Base-by-base conservation (phyloP, 2,113 vertebrate genomes). In the Silurus glanis region DNA sequence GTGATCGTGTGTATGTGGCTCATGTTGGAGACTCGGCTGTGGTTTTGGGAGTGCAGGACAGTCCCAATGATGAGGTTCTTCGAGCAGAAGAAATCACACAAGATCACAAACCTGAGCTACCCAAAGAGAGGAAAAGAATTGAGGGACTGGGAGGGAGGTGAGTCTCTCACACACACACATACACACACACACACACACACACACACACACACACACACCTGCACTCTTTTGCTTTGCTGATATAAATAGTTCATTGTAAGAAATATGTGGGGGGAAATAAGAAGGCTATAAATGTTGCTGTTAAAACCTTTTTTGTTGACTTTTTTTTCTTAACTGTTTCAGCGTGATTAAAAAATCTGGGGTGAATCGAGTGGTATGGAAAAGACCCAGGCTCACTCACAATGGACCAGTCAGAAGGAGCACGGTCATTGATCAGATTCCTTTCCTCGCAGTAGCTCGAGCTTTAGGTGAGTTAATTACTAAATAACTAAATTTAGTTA, bases 321-420 rank as follows among this genome's bases (percentile, higher is more conserved):
- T 53, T 79, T 23, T 69, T 6, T 84, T 80, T 1, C 19, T 51
- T 49, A 6, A 56, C 8, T 81, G 62, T 59, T 82, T 51, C 88
- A 99, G 98, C 16, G 98, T 99, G 74, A 97, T 99, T 93, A 99
- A 99, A 92, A 99, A 99, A 89, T 98, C 97, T 1, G 98, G 98
- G 0, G 98, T 99, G 90, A 98, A 99, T 89, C 95, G 98, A 1
- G 98, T 99, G 0, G 98, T 99, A 66, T 99, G 98, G 98, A 99
- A 99, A 93, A 95, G 98, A 64, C 98, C 98, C 1, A 94, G 97
- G 1, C 94, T 99, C 71, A 96, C 93, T 64, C 97, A 99, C 93
- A 98, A 96, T 0, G 98, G 98, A 21, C 98, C 98, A 0, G 97
- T 99, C 87, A 94, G 98, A 82, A 95, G 98, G 79, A 99, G 98